Evolutionary conservation across 37 sponge, comb jelly and placozoan genomes (phyloP).

Genomic region (Crambe crambe): DNA sequence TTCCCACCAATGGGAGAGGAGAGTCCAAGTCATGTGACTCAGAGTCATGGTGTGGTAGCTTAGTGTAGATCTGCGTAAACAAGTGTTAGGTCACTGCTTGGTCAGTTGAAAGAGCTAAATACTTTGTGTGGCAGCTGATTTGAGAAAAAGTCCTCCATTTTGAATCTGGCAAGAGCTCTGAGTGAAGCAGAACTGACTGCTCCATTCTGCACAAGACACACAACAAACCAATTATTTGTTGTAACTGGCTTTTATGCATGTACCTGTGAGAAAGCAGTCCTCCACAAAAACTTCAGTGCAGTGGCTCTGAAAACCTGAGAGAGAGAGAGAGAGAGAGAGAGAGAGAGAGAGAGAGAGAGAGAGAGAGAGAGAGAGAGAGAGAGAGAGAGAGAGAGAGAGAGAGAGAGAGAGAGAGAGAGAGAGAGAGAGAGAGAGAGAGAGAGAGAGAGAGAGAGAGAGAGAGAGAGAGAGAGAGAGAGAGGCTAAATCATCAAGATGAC

Average conservation of each 20-base stretch:
- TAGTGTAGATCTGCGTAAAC: not conserved
- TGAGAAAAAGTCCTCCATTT: slow-evolving; percentile 22
- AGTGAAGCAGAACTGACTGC: slow-evolving; percentile 20
- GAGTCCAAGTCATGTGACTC: slow-evolving; percentile 9
- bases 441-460: not conserved
- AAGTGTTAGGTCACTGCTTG: too few relatives aligned
- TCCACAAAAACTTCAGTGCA: slow-evolving; percentile 30
- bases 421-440: not conserved
- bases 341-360: too few relatives aligned
- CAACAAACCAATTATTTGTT: too few relatives aligned
- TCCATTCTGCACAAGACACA: not conserved
- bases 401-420: slow-evolving; percentile 8
- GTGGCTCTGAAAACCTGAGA: slow-evolving; percentile 23
- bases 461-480: too few relatives aligned
- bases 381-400: not conserved
- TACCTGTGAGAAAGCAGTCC: slow-evolving; percentile 1
- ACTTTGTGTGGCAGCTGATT: slow-evolving; percentile 17
- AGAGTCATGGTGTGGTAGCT: not conserved
- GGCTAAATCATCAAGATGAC: too few relatives aligned
- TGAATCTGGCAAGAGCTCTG: slow-evolving; percentile 17
- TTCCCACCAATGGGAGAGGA: slow-evolving; percentile 11
- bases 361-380: not conserved
- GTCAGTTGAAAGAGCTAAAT: too few relatives aligned
- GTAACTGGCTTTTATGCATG: too few relatives aligned
- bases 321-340: too few relatives aligned